Conservation (phyloP, 2,797 vertebrate species). For the Propithecus deckenii region DNA sequence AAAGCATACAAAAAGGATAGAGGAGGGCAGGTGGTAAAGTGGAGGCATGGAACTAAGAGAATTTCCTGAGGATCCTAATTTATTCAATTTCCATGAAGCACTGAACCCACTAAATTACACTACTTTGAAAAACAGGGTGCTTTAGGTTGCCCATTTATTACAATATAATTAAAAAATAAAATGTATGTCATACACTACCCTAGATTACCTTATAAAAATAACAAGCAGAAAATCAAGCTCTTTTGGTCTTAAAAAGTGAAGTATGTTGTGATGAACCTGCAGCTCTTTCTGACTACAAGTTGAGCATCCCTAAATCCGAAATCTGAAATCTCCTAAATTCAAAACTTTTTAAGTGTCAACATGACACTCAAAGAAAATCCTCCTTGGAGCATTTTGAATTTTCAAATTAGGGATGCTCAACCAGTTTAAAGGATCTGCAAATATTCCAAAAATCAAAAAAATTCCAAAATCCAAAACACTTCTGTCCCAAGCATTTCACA, state of each 20-base stretch:
- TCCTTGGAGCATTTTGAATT: neutral
- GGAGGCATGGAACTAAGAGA: neutral
- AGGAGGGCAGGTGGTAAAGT: neutral
- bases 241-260: neutral
- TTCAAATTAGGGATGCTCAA: neutral
- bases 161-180: neutral
- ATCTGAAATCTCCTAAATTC: neutral
- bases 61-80: neutral
- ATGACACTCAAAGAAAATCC: neutral
- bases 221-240: neutral
- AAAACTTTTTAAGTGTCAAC: neutral
- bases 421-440: neutral
- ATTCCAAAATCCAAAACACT: neutral
- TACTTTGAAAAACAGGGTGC: neutral
- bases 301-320: neutral
- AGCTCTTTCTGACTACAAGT: neutral
- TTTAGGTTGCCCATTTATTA: neutral
- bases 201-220: slow-evolving; percentile 16
- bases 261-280: neutral
- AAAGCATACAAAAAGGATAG: neutral
- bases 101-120: neutral
- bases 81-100: neutral
- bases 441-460: neutral
- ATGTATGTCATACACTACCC: neutral
- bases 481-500: neutral